phyloP scores from a whole-genome alignment of 2,797 vertebrate genomes.

The Morelia viridis region DNA sequence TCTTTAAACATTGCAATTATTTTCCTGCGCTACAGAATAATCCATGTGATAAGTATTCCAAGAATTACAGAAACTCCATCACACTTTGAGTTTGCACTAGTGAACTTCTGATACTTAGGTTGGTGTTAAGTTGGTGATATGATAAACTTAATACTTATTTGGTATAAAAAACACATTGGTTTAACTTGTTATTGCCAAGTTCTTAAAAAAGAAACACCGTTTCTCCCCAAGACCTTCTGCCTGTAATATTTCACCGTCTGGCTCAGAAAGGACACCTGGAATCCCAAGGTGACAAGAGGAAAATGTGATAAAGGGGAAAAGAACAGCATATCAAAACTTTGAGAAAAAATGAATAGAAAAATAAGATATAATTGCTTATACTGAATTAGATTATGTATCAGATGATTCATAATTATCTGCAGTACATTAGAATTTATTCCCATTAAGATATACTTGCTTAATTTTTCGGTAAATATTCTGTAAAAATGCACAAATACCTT shows the following conservation, averaged over 20 bases:
- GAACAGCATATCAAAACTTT: background rate
- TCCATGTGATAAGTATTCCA: constrained; percentile 54
- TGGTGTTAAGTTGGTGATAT: background rate
- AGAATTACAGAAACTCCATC: constrained; percentile 35
- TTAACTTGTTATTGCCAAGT: background rate
- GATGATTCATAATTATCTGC: background rate
- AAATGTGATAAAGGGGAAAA: background rate
- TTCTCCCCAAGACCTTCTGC: background rate
- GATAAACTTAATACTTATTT: background rate
- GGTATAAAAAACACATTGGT: background rate
- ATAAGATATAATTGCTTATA: background rate
- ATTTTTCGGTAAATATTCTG: background rate
- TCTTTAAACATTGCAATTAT: constrained; percentile 37
- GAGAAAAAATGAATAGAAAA: background rate
- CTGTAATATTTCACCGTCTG: background rate
- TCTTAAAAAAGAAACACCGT: background rate
- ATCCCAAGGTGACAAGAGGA: background rate
- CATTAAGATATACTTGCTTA: background rate
- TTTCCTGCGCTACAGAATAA: constrained; percentile 56
- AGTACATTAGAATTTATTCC: background rate
- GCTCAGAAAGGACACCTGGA: background rate
- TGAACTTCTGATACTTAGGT: background rate
- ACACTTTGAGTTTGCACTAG: background rate
- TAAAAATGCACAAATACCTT: background rate
- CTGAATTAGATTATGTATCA: background rate